Conservation (phyloP, 2,888 invertebrate species). For the Caenorhabditis parvicauda region DNA sequence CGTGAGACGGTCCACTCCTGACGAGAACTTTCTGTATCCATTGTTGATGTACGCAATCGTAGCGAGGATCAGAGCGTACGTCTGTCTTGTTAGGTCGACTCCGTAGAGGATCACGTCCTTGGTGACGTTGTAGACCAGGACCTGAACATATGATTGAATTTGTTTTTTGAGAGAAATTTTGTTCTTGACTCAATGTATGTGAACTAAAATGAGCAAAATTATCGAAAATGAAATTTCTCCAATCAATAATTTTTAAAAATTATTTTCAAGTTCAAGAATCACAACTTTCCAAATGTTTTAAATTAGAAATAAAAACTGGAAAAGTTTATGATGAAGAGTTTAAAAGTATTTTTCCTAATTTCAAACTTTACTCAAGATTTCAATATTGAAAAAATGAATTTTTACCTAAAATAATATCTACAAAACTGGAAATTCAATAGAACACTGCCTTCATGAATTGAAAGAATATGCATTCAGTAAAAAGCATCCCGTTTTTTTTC, state of each 20-base stretch:
- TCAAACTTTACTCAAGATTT: neutral
- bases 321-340: no score
- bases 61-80: constrained; percentile 41
- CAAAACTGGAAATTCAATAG: no score
- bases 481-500: no score
- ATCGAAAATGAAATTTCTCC: neutral
- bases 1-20: constrained; percentile 38
- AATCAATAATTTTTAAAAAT: neutral
- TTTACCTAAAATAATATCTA: no score
- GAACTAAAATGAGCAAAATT: neutral
- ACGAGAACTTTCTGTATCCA: constrained; percentile 42
- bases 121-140: constrained; percentile 48
- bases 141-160: constrained; percentile 27
- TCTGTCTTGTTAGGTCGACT: constrained; percentile 48
- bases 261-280: neutral
- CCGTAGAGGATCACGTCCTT: constrained; percentile 50
- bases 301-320: constrained; percentile 1
- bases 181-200: neutral
- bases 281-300: neutral
- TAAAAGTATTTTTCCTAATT: neutral
- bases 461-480: no score
- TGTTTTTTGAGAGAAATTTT: neutral
- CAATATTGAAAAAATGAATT: constrained; percentile 1
- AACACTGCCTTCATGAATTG: no score
- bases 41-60: constrained; percentile 30